Evolutionary conservation across 2,113 vertebrate species (phyloP), one percentile per base, ranked within the genome.

Genomic region (Perca fluviatilis): DNA sequence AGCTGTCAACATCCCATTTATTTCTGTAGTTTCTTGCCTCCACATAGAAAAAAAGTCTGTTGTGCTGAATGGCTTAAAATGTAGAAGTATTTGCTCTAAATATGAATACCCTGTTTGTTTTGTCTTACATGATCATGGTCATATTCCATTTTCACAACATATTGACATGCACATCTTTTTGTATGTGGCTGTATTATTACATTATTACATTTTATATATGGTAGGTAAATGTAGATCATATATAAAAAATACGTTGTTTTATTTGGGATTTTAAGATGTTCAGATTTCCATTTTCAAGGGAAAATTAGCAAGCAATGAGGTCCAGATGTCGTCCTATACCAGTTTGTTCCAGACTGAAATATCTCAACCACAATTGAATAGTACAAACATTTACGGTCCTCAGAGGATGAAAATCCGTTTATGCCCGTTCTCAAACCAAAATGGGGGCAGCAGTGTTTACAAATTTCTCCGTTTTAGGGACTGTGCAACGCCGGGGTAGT

Each of bases 1-100:
- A 43, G 25, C 56, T 64, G 56, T 25, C 62, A 62, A 64, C 71
- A 65, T 40, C 47, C 71, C 3, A 18, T 47, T 50, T 72, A 33
- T 75, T 57, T 72, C 6, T 54, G 15, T 13, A 40, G 5, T 56
- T 16, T 68, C 16, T 23, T 62, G n/a, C 53, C 36, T 67, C 18
- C 27, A 6, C 46, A 25, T 23, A 23, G 12, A 54, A 25, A n/a
- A 60, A 60, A 62, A 13, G 5, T 66, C 7, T 47, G 30, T 33
- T 53, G 47, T 19, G 33, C 21, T 8, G 2, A 58, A 56, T 33
- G 18, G 36, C 36, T 47, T 56, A 6, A 56, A 27, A 54, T 56
- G 36, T 57, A 57, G 2, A 23, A 30, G 19, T 5, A 12, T 5
- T 19, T 21, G 3, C 30, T 23, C 11, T 18, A 1, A 21, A 2